Evolutionary conservation across 1,140 invertebrate genomes (phyloP).

Genomic region (Cherax quadricarinatus): DNA sequence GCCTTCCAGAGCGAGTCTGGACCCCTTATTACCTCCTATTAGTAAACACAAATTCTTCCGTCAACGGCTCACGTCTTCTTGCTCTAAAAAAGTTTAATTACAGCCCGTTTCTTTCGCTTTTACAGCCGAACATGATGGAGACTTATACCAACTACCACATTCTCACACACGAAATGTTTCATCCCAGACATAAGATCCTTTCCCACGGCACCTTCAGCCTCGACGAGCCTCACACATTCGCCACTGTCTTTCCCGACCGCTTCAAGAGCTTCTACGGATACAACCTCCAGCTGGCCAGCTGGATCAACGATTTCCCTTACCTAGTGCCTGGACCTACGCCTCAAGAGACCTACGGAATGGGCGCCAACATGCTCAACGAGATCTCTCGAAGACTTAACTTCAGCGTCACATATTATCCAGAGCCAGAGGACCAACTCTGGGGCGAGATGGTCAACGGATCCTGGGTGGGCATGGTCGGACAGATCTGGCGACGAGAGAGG

Average conservation of each 20-base stretch:
- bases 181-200: background rate
- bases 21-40: slow-evolving; percentile 16
- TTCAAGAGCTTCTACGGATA: slow-evolving; percentile 38
- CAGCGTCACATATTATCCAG: background rate
- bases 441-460: slow-evolving; percentile 32
- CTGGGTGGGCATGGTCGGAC: slow-evolving; percentile 48
- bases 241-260: slow-evolving; percentile 28
- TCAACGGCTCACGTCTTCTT: background rate
- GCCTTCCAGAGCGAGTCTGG: slow-evolving; percentile 13
- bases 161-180: slow-evolving; percentile 37
- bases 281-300: slow-evolving; percentile 46
- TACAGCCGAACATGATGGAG: background rate
- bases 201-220: background rate
- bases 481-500: slow-evolving; percentile 36
- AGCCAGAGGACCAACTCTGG: slow-evolving; percentile 20
- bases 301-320: slow-evolving; percentile 50
- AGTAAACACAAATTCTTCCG: slow-evolving; percentile 7
- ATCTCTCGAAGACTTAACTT: slow-evolving; percentile 31
- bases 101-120: slow-evolving; percentile 24
- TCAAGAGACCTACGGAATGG: slow-evolving; percentile 15
- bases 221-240: background rate
- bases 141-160: background rate
- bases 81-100: background rate
- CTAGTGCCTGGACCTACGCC: background rate
- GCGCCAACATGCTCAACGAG: slow-evolving; percentile 40